These are phyloP conservation scores for Xylota sylvarum DNA, from an alignment of 2,888 invertebrate genomes.

Conservation along the genomic window DNA sequence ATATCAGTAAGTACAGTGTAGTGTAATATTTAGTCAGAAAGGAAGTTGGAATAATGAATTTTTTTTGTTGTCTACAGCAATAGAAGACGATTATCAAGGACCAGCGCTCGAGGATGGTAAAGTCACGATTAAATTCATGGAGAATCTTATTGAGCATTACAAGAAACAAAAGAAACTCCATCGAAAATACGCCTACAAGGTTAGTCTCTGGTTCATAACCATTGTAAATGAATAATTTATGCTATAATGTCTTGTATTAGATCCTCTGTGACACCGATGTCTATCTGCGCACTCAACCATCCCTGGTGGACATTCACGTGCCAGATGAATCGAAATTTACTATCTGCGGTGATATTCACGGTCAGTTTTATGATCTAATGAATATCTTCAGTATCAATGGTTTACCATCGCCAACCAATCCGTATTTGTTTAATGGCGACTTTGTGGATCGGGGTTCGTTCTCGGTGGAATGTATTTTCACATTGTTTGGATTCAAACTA, in stretches of 20 bases:
- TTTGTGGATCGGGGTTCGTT: slow-evolving; percentile 99
- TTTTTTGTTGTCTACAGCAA: slow-evolving; percentile 87
- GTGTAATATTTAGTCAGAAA: slow-evolving; percentile 1
- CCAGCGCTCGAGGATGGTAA: slow-evolving; percentile 94
- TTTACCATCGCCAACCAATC: slow-evolving; percentile 96
- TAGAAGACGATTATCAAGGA: slow-evolving; percentile 97
- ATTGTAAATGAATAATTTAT: background rate
- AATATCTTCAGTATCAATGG: slow-evolving; percentile 99
- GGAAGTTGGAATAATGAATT: background rate
- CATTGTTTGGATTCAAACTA: slow-evolving; percentile 97
- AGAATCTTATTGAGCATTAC: slow-evolving; percentile 94
- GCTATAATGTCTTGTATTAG: slow-evolving; percentile 85
- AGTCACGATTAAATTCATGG: slow-evolving; percentile 95
- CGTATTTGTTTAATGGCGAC: slow-evolving; percentile 99
- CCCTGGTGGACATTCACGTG: slow-evolving; percentile 95
- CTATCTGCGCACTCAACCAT: slow-evolving; percentile 93
- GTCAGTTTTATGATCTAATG: slow-evolving; percentile 99
- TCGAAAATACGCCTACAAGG: slow-evolving; percentile 98
- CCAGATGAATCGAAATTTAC: slow-evolving; percentile 96
- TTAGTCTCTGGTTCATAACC: slow-evolving; percentile 81
- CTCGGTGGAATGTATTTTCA: slow-evolving; percentile 99
- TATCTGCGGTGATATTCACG: slow-evolving; percentile 99
- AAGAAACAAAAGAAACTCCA: slow-evolving; percentile 97
- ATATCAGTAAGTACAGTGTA: slow-evolving; percentile 93
- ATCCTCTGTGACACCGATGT: slow-evolving; percentile 96